Evolutionary conservation across 2,113 vertebrate species (phyloP), one percentile per base, ranked within the genome.

Genomic region (Tychaedon coryphoeus): DNA sequence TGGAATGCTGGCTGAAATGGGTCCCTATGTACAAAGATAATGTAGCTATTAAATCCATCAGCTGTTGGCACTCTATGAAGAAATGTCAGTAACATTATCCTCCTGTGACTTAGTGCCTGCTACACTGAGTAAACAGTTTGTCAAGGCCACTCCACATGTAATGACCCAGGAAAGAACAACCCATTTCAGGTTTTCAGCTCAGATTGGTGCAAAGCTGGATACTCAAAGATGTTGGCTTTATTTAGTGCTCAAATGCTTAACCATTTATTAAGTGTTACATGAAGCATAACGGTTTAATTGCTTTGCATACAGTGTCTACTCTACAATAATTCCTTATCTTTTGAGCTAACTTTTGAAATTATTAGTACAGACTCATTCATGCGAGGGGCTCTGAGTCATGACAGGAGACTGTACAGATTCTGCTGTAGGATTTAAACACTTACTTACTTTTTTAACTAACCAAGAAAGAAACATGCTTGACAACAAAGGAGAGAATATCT

Each of bases 221-320:
- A 78, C 56, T 72, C 8, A 1, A 48, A 87, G 57, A 69, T 69
- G 66, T 85, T 87, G 40, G 54, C 42, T 86, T 90, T 62, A 50
- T 66, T 83, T 38, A 58, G 0, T 40, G 38, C 38, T 91, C 91
- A 87, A 93, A 91, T 92, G 86, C 60, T 94, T 93, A 82, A 91
- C 43, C 36, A 90, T 94, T 95, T 96, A 73, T 85, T 90, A 87
- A 89, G 70, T 31, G 50, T 70, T 88, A 76, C 36, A 45, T 90
- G 90, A 96, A 96, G 95, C 94, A 95, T 92, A 96, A 90, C 58
- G 24, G 29, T 95, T 93, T 96, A 93, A 94, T 97, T 95, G 86
- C 75, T 88, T 67, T 92, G 71, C 50, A 48, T 53, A 22, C 29
- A 57, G 57, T 43, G 57, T 66, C 90, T 72, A 24, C 24, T 80